A percentile compares a stretch with the other conserved stretches of the same genome.
phyloP scores from a whole-genome alignment of 2,888 invertebrate species.

The Schizotus pectinicornis region DNA sequence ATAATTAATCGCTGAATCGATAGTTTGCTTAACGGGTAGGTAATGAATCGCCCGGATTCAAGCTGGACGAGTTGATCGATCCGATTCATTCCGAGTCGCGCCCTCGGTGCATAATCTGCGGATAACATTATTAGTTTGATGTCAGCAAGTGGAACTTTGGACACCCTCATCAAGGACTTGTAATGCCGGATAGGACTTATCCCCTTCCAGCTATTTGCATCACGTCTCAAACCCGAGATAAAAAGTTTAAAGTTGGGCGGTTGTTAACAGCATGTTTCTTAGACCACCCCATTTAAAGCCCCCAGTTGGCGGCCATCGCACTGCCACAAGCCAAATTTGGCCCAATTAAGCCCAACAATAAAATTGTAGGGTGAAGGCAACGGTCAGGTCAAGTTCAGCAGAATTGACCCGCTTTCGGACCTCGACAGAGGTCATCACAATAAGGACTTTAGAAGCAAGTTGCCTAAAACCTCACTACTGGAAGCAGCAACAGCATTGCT shows the following conservation, averaged over 20 bases:
- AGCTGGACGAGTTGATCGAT: conserved; percentile 16
- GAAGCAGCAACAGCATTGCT: too few species aligned
- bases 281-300: background rate
- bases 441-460: too few species aligned
- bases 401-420: too few species aligned
- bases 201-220: conserved; percentile 21
- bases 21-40: too few species aligned
- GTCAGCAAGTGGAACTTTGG: conserved; percentile 13
- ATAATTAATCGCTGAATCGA: too few species aligned
- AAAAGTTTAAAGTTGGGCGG: conserved; percentile 21
- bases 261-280: conserved; percentile 15
- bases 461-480: too few species aligned
- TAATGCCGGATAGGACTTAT: conserved; percentile 17
- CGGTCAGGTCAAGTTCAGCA: too few species aligned
- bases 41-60: too few species aligned
- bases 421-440: too few species aligned
- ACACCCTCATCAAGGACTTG: conserved; percentile 20
- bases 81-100: conserved; percentile 7
- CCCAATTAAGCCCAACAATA: too few species aligned
- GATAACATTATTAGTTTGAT: conserved; percentile 21
- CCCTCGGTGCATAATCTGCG: conserved; percentile 10
- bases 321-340: conserved; percentile 5
- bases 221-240: conserved; percentile 18
- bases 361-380: too few species aligned
- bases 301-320: conserved; percentile 2